Base-by-base conservation (phyloP, 2,888 invertebrate genomes). In the Microctonus aethiopoides region DNA sequence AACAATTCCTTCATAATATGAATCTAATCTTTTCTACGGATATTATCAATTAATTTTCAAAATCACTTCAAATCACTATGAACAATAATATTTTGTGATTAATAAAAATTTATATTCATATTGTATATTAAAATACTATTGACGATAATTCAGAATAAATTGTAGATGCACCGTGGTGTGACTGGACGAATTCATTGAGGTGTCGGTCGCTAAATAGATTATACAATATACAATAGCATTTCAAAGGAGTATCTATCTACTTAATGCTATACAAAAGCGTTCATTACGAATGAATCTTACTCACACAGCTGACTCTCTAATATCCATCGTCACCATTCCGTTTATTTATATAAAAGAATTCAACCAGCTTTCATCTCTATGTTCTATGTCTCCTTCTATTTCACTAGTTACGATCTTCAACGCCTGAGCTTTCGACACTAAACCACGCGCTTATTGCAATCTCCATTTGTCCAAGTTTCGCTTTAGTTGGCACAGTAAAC, bases 171-270 rank as follows among this genome's bases (percentile, higher is more conserved):
- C 39, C 16, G 22, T 51, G 9, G 16, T 32, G n/a, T 29, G 32
- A 24, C 34, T 52, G 60, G 24, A 61, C 54, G 34, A 52, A 61
- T 60, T 26, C 26, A 34, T 60, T n/a, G 11, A 60, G 71, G 69
- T 69, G 67, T 74, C 64, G 62, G 56, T 57, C 57, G 34, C 63
- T 74, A 72, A 74, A 75, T 75, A 67, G 75, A 75, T 74, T 68
- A 75, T 60, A 72, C 57, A n/a, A n/a, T n/a, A n/a, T n/a, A 74
- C 74, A 74, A 75, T 73, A 57, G 61, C 60, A 61, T 52, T 54
- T 51, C 54, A 36, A 67, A 32, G 68, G 64, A 71, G 70, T 68
- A 52, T 62, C 63, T 57, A 66, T 67, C 65, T 67, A 56, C 62
- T 61, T 39, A 66, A 51, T 22, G 52, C 34, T 57, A 70, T 65